Evolutionary conservation across 2,888 invertebrate genomes (phyloP), one percentile per base, ranked within the genome.

Genomic region (Emmelina monodactyla): DNA sequence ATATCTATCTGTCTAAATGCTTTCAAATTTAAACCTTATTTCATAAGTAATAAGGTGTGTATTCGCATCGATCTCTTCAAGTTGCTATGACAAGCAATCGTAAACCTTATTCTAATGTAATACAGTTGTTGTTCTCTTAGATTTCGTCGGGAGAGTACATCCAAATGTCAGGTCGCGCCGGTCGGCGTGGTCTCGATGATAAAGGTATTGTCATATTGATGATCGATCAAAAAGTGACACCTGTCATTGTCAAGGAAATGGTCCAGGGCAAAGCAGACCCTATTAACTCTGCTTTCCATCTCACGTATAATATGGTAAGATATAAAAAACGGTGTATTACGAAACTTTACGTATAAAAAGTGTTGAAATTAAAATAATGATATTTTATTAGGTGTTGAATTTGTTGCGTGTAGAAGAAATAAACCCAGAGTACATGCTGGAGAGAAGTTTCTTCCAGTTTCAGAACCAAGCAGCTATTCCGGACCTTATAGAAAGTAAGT

Each of bases 91-190:
- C n/a, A n/a, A n/a, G n/a, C n/a, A n/a, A n/a, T n/a, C n/a, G n/a
- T n/a, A n/a, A n/a, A n/a, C n/a, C n/a, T n/a, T n/a, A n/a, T n/a
- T n/a, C n/a, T n/a, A n/a, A n/a, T n/a, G n/a, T n/a, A n/a, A n/a
- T n/a, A n/a, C n/a, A n/a, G n/a, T n/a, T n/a, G n/a, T n/a, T n/a
- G n/a, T n/a, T n/a, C n/a, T 14, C 14, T 7, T 49, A 88, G 85
- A 83, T 95, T 38, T 90, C 95, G 0, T 97, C 97, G 0, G 99
- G 99, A 5, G 99, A 99, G 72, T 99, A 99, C 60, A 98, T 99
- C 47, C 99, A 99, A 72, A 99, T 99, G 99, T 95, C 97, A 9
- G 99, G 99, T 1, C 85, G 99, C 44, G 99, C 99, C 1, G 99
- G 99, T 2, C 86, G 99, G 36, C 86, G 99, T 64, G 98, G 99